Percentiles rank a stretch among this genome's conserved stretches.
These are phyloP conservation scores for Sardinella longiceps DNA, from an alignment of 2,797 vertebrate genomes.

Conservation along the genomic window DNA sequence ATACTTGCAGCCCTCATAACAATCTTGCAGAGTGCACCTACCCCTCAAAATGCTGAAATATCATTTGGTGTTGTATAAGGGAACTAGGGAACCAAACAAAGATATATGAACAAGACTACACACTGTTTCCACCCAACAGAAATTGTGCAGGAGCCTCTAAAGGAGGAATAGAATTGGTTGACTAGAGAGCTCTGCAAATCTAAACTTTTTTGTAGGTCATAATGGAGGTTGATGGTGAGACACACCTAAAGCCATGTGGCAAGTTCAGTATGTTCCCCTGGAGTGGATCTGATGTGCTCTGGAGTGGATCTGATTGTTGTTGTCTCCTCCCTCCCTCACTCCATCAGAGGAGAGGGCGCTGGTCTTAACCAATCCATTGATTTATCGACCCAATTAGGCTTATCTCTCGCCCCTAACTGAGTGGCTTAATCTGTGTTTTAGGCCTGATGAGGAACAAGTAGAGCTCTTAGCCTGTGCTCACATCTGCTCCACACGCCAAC, in stretches of 20 bases:
- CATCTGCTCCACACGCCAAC: slow-evolving; percentile 8
- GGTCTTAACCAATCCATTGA: slow-evolving; percentile 4
- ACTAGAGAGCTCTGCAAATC: no score
- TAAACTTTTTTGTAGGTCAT: background rate
- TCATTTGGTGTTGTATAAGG: background rate
- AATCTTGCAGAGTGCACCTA: no score
- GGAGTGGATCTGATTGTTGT: no score
- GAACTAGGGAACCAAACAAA: background rate
- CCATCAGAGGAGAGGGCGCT: background rate
- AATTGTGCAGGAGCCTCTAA: background rate
- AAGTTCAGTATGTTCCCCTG: background rate
- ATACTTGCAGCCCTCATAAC: background rate
- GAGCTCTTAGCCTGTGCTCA: background rate
- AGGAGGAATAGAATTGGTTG: background rate
- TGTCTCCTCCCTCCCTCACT: background rate
- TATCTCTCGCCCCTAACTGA: background rate
- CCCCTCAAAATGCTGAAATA: no score
- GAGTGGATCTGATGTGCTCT: background rate
- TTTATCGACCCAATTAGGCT: slow-evolving; percentile 16
- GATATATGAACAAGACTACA: background rate
- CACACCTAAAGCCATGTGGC: background rate
- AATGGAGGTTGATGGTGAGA: background rate
- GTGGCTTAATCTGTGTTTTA: background rate
- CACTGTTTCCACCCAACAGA: background rate
- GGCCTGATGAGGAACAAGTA: background rate